Conservation (phyloP, 2,797 vertebrate genomes). For the Lepus oiostolus region DNA sequence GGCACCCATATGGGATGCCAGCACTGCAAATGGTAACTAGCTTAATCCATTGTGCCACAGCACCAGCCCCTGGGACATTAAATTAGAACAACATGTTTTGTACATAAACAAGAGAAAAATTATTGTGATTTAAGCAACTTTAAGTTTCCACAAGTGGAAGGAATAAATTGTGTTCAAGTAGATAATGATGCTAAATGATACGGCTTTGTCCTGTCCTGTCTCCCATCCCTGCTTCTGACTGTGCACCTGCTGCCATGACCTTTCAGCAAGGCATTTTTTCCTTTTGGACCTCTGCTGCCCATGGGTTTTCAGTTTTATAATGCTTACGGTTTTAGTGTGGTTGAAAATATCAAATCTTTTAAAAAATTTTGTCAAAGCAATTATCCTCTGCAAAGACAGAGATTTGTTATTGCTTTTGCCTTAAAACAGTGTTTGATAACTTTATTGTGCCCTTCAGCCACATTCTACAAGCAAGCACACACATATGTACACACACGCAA, state of each 20-base stretch:
- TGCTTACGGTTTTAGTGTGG: neutral
- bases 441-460: neutral
- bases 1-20: too few relatives aligned
- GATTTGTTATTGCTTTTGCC: neutral
- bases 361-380: neutral
- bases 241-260: neutral
- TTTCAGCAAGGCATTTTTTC: neutral
- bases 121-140: neutral
- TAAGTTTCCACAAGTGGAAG: neutral
- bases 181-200: neutral
- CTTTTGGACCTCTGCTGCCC: neutral
- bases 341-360: neutral
- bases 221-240: neutral
- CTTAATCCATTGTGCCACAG: too few relatives aligned
- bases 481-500: neutral
- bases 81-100: constrained; percentile 45
- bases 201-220: neutral
- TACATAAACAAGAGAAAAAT: constrained; percentile 32
- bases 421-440: neutral
- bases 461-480: neutral
- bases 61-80: neutral
- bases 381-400: neutral
- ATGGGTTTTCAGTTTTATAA: constrained; percentile 20
- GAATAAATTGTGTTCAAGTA: neutral
- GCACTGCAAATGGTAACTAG: too few relatives aligned